These are phyloP conservation scores for Acanthisitta chloris DNA, from an alignment of 2,113 vertebrate genomes.

Conservation along the genomic window DNA sequence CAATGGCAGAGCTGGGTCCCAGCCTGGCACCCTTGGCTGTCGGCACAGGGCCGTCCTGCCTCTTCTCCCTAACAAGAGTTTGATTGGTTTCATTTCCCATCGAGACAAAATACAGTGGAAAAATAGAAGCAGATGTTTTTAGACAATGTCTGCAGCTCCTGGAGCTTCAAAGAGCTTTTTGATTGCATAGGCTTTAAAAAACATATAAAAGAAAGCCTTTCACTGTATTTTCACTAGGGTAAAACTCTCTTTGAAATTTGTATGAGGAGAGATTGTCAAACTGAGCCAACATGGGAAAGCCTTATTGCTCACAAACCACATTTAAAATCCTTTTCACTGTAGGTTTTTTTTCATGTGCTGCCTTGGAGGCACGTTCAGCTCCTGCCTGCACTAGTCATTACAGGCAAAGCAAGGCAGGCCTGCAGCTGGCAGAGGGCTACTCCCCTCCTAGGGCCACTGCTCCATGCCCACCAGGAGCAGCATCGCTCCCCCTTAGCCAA, in stretches of 20 bases:
- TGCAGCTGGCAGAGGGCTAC: not conserved
- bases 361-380: not conserved
- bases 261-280: not conserved
- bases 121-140: constrained; percentile 54
- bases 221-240: not conserved
- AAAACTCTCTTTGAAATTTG: constrained; percentile 23
- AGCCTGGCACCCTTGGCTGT: not conserved
- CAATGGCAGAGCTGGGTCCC: not conserved
- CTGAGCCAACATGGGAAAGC: not conserved
- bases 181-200: constrained; percentile 39
- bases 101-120: not conserved
- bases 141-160: constrained; percentile 27
- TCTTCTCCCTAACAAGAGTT: not conserved
- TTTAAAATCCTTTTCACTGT: not conserved
- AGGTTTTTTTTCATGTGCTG: not conserved
- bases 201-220: not conserved
- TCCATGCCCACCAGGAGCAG: fast-evolving
- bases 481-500: fast-evolving
- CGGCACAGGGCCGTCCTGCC: not conserved
- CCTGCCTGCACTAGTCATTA: not conserved
- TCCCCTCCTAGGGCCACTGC: not conserved
- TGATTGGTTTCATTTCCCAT: not conserved
- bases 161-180: constrained; percentile 50
- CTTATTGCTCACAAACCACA: not conserved
- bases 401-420: not conserved